phyloP scores from a whole-genome alignment of 2,888 invertebrate species.

The Rotaria macrura region DNA sequence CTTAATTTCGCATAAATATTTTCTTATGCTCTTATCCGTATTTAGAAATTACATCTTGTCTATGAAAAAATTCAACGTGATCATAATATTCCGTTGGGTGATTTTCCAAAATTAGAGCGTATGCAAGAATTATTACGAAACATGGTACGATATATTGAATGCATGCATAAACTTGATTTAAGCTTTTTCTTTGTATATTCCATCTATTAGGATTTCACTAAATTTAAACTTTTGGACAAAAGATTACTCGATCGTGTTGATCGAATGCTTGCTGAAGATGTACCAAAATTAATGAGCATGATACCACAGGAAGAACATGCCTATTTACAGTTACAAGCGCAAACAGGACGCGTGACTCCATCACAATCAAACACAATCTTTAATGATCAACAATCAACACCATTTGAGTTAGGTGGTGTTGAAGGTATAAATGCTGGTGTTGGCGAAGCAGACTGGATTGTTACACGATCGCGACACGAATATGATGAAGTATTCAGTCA shows the following conservation, averaged over 20 bases:
- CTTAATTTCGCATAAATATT: too few species aligned
- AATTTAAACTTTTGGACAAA: conserved; percentile 80
- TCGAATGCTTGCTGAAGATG: conserved; percentile 87
- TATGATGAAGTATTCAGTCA: conserved; percentile 63
- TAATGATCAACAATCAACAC: conserved; percentile 57
- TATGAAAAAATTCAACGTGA: conserved; percentile 79
- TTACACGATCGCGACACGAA: conserved; percentile 71
- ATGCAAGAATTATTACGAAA: conserved; percentile 62
- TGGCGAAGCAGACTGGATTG: conserved; percentile 96
- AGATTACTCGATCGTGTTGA: conserved; percentile 82
- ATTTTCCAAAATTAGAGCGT: conserved; percentile 91
- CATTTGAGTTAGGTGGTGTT: conserved; percentile 47
- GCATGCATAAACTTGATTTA: background rate
- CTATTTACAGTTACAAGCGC: background rate
- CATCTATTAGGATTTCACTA: conserved; percentile 80
- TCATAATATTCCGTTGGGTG: conserved; percentile 88
- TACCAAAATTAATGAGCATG: conserved; percentile 85
- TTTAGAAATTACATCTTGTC: conserved; percentile 71
- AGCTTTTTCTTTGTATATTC: background rate
- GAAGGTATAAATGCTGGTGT: conserved; percentile 89
- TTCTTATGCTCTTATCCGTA: too few species aligned
- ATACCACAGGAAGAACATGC: conserved; percentile 64
- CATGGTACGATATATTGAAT: background rate
- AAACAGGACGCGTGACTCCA: conserved; percentile 46
- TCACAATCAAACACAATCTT: background rate